These are phyloP conservation scores for mouse (Mus musculus) DNA, from an alignment of 2,113 vertebrate species.

Conservation along the genomic window DNA sequence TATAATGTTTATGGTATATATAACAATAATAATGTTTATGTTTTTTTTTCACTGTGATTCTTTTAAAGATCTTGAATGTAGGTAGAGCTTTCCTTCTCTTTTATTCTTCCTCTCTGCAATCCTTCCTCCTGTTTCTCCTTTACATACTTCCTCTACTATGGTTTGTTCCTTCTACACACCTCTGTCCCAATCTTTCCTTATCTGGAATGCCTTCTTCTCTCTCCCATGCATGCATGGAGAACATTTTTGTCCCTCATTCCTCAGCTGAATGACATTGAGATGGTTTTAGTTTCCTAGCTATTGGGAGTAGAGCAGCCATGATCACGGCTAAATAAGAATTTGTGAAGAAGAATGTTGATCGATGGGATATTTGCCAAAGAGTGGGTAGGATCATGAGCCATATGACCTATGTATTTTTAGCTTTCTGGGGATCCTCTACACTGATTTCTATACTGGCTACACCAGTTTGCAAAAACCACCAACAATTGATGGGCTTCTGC, in stretches of 20 bases:
- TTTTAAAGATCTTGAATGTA: background rate
- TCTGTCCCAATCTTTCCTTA: background rate
- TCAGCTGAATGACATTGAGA: background rate
- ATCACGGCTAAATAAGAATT: background rate
- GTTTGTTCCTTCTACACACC: background rate
- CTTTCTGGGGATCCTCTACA: background rate
- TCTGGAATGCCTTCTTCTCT: background rate
- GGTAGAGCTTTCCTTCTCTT: no score
- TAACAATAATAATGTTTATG: no score
- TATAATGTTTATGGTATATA: background rate
- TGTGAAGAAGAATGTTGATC: background rate
- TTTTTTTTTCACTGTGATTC: background rate
- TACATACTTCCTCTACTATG: background rate
- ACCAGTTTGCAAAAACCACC: background rate
- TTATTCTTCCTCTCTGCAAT: background rate
- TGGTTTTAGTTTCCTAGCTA: background rate
- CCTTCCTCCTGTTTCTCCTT: background rate
- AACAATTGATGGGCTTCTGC: background rate
- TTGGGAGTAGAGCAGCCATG: background rate
- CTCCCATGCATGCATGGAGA: background rate
- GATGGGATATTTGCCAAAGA: background rate
- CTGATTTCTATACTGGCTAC: background rate
- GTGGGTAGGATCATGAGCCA: background rate
- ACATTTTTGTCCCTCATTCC: background rate
- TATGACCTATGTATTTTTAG: background rate